phyloP scores from a whole-genome alignment of 2,797 vertebrate species.

The Melanogrammus aeglefinus region DNA sequence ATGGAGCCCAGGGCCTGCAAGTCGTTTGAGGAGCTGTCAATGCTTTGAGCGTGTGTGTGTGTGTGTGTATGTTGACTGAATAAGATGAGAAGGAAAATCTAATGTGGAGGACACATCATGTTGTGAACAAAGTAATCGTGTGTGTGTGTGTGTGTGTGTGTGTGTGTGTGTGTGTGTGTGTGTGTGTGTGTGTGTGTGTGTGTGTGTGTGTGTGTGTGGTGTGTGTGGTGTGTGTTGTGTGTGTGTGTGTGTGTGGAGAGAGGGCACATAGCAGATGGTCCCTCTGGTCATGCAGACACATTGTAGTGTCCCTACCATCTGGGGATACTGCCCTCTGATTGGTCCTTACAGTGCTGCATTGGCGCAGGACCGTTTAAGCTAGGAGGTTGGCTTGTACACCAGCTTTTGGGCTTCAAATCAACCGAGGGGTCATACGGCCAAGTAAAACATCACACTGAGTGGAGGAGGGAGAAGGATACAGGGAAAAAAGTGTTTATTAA shows the following conservation, averaged over 20 bases:
- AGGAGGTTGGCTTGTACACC: conserved; percentile 47
- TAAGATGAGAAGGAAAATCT: background rate
- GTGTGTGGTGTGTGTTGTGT: background rate
- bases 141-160: background rate
- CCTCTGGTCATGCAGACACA: conserved; percentile 49
- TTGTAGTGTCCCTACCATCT: conserved; percentile 68
- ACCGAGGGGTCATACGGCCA: conserved; percentile 26
- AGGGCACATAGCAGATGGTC: conserved; percentile 53
- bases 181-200: background rate
- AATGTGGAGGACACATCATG: background rate
- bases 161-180: background rate
- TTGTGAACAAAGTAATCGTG: background rate
- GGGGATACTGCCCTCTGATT: conserved; percentile 44
- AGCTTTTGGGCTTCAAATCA: conserved; percentile 46
- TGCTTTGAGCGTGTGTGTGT: conserved; percentile 1
- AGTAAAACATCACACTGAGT: conserved; percentile 2
- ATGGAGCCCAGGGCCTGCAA: background rate
- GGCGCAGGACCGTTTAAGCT: conserved; percentile 36
- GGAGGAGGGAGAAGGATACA: background rate
- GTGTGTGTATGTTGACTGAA: conserved; percentile 11
- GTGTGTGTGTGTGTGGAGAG: background rate
- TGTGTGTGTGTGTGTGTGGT: too few relatives aligned
- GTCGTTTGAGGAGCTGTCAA: background rate
- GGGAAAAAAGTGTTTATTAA: background rate
- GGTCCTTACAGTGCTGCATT: conserved; percentile 47